Percentiles rank a stretch among this genome's conserved stretches.
Conservation (phyloP, 2,113 vertebrate genomes). For the Chloroceryle aenea region DNA sequence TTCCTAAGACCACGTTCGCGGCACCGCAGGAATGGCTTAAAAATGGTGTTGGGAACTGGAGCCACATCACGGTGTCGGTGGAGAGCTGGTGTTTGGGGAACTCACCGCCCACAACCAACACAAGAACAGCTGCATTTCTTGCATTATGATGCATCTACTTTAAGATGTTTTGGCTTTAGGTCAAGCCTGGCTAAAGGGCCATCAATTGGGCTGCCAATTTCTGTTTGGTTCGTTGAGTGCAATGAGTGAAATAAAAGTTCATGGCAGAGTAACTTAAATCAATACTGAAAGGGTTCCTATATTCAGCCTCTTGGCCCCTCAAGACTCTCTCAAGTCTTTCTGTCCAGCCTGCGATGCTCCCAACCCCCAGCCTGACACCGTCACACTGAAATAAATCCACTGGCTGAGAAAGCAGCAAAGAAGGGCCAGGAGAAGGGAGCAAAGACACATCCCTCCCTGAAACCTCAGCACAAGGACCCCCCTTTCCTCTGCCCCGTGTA, state of each 20-base stretch:
- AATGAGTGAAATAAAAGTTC: neutral
- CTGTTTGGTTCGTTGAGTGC: neutral
- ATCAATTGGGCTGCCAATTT: neutral
- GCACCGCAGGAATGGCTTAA: neutral
- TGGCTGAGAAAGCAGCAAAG: too few species aligned
- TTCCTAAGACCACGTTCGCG: neutral
- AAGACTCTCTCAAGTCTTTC: too few species aligned
- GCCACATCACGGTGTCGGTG: fast-evolving
- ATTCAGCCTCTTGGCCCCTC: neutral
- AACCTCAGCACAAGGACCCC: fast-evolving
- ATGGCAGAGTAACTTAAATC: neutral
- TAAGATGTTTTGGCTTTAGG: neutral
- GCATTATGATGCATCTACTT: neutral
- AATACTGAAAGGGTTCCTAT: neutral
- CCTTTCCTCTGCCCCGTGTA: neutral
- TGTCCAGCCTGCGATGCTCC: neutral
- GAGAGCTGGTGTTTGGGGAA: neutral
- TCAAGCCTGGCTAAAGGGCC: neutral
- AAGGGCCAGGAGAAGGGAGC: neutral
- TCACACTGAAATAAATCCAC: too few species aligned
- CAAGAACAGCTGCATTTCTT: neutral
- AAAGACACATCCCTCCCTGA: neutral
- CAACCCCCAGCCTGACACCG: neutral
- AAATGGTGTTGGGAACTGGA: fast-evolving
- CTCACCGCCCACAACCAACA: neutral